A percentile compares a stretch with the other conserved stretches of the same genome.
These are phyloP conservation scores for Caprella mutica DNA, from an alignment of 2,888 invertebrate species.

Conservation along the genomic window DNA sequence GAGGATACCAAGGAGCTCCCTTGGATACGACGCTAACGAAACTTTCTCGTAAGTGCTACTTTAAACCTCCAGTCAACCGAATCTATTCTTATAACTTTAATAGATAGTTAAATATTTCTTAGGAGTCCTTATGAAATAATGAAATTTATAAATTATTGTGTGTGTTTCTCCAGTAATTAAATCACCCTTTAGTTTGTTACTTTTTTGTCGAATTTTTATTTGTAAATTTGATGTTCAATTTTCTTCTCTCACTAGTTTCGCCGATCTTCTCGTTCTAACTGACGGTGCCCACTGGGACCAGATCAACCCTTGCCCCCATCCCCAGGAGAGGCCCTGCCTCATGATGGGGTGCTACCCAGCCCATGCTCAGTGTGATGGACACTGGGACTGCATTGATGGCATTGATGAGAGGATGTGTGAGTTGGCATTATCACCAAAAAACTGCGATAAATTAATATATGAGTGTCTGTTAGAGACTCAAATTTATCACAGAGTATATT, in stretches of 20 bases:
- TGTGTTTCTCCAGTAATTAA: not conserved
- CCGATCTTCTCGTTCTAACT: constrained; percentile 43
- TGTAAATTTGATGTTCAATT: not conserved
- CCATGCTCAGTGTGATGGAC: constrained; percentile 43
- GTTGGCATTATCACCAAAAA: too few species aligned
- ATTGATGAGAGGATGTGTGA: constrained; percentile 42
- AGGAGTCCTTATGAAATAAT: too few species aligned
- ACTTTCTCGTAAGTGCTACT: constrained; percentile 65
- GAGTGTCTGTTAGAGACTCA: too few species aligned
- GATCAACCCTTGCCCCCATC: constrained; percentile 42
- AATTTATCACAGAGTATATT: too few species aligned
- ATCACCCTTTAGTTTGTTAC: not conserved
- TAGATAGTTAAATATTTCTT: too few species aligned
- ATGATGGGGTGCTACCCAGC: constrained; percentile 41
- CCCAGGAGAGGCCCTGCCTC: constrained; percentile 42
- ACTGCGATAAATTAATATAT: too few species aligned
- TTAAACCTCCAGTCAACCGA: not conserved
- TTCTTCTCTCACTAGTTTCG: constrained; percentile 35
- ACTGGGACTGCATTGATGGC: constrained; percentile 41
- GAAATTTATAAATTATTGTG: too few species aligned
- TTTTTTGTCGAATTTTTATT: too few species aligned
- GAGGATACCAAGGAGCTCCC: constrained; percentile 77
- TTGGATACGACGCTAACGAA: constrained; percentile 83
- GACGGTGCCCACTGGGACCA: constrained; percentile 39
- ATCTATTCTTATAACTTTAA: too few species aligned